Conservation (phyloP, 2,888 invertebrate species). For the Rhyacophila evoluta region DNA sequence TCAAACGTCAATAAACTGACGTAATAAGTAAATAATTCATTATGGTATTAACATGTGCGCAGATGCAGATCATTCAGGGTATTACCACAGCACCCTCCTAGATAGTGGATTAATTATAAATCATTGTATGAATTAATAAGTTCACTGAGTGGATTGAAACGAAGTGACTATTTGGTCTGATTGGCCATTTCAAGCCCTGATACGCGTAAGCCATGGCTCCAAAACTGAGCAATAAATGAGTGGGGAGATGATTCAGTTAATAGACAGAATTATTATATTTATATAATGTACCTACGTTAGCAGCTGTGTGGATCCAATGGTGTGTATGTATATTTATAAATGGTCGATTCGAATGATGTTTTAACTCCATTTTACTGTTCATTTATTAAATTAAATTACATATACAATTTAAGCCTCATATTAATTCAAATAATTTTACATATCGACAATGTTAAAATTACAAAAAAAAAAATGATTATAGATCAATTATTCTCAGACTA, state of each 20-base stretch:
- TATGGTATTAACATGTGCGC: too few relatives aligned
- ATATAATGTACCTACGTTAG: background rate
- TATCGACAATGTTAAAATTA: too few relatives aligned
- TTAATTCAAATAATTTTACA: too few relatives aligned
- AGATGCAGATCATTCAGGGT: background rate
- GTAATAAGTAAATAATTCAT: too few relatives aligned
- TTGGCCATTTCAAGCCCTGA: slow-evolving; percentile 20
- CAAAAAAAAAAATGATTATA: too few relatives aligned
- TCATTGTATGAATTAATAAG: background rate
- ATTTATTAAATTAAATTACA: too few relatives aligned
- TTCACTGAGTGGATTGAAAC: background rate
- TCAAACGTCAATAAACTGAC: too few relatives aligned
- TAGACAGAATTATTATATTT: background rate
- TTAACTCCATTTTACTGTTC: background rate
- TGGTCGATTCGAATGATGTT: background rate
- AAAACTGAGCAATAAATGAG: background rate
- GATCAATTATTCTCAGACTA: too few relatives aligned
- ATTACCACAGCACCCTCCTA: background rate
- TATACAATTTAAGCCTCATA: too few relatives aligned
- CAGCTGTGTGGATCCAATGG: background rate
- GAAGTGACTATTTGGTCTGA: background rate
- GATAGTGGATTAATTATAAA: background rate
- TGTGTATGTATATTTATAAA: background rate
- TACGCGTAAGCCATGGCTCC: background rate
- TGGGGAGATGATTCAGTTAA: background rate